Conservation (phyloP, 2,888 invertebrate genomes). For the Scaptodrosophila latifasciaeformis region DNA sequence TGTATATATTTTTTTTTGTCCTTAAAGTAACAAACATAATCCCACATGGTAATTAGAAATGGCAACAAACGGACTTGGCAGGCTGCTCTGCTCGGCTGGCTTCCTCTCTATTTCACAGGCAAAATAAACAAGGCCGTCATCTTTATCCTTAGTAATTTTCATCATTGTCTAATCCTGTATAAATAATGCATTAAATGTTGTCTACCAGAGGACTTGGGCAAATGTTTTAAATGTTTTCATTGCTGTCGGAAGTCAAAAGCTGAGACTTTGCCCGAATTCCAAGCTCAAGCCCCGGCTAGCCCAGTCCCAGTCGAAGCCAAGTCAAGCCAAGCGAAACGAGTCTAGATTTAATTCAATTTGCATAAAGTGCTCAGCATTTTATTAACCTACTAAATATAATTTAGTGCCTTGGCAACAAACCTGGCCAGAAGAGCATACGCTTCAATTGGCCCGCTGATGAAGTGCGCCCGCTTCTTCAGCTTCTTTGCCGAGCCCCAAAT, state of each 20-base stretch:
- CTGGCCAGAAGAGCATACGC: constrained; percentile 34
- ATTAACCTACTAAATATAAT: constrained; percentile 66
- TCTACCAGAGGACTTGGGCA: constrained; percentile 15
- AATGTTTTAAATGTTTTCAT: constrained; percentile 36
- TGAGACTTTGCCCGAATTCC: too few species aligned
- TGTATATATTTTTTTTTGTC: too few species aligned
- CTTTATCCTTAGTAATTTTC: too few species aligned
- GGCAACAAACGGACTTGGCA: constrained; percentile 40
- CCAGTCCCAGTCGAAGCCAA: not conserved
- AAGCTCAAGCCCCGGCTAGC: too few species aligned
- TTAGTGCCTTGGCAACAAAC: constrained; percentile 44
- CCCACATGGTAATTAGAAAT: constrained; percentile 47
- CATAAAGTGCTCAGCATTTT: constrained; percentile 62
- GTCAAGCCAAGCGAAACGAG: constrained; percentile 18
- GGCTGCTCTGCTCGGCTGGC: constrained; percentile 32
- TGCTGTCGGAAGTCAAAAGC: constrained; percentile 33
- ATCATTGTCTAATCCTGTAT: constrained; percentile 61
- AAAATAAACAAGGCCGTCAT: constrained; percentile 33
- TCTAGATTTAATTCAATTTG: constrained; percentile 59
- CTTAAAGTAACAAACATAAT: too few species aligned
- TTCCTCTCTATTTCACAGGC: constrained; percentile 24
- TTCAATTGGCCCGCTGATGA: constrained; percentile 59
- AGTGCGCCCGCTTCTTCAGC: constrained; percentile 26
- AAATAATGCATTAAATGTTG: constrained; percentile 60
- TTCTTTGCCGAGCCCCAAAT: not conserved